Base-by-base conservation (phyloP, 2,113 vertebrate genomes). In the Hemiprocne comata region DNA sequence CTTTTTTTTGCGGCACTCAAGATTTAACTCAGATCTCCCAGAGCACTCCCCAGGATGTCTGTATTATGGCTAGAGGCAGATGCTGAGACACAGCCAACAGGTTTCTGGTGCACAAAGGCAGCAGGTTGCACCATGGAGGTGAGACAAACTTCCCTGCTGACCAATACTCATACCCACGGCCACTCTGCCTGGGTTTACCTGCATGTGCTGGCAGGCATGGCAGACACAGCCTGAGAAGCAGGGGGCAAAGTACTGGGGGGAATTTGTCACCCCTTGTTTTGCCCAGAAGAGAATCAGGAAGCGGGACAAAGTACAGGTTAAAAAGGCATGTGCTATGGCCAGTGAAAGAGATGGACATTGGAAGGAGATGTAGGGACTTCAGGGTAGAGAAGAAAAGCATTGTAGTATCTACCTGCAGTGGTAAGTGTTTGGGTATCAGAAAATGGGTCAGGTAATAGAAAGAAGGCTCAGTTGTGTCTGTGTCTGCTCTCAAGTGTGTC, bases 121-220 rank as follows among this genome's bases (percentile, higher is more conserved):
- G 50, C 1, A 0, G 13, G 25, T 79, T 0, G 0, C 62, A 55
- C 18, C n/a, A n/a, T 1, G 1, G 38, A 65, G 24, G 28, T 24
- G 26, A 64, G 17, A 21, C 29, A 29, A 51, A 25, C 18, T 25
- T 53, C 40, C 17, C 15, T 34, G 28, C 8, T 36, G 28, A 19
- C 11, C 0, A 1, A 7, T 38, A 48, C 23, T 40, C 17, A 8
- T 6, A 62, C 7, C 11, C 33, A 29, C 9, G 34, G 3, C 28
- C 24, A 5, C 18, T 48, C n/a, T 51, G 58, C 50, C 25, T 2
- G 1, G 6, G 17, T n/a, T 72, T 24, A 38, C 7, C 18, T 0
- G 1, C 12, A 15, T 0, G 1, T 16, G 44, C 34, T 44, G 46
- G 6, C 36, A 33, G 25, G 15, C 23, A 13, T 4, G 4, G 29